Conservation (phyloP, 2,113 vertebrate species). For the Rhipidura dahli region DNA sequence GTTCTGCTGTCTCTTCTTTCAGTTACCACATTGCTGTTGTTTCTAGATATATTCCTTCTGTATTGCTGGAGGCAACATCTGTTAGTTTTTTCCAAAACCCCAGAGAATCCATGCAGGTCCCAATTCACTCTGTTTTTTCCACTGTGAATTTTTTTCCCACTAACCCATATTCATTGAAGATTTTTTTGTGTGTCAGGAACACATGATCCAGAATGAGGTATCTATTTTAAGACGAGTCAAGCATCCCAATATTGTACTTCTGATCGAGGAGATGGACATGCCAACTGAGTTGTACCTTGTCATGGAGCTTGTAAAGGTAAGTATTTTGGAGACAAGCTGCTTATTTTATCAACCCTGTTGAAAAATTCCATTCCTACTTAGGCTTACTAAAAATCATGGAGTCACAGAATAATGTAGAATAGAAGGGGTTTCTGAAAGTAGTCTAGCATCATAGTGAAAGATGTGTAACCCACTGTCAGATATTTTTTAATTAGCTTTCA, state of each 20-base stretch:
- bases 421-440: background rate
- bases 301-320: constrained; percentile 98
- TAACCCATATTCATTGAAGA: background rate
- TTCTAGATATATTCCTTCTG: background rate
- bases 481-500: background rate
- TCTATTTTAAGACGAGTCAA: constrained; percentile 95
- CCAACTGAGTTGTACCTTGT: constrained; percentile 91
- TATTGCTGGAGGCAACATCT: background rate
- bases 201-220: constrained; percentile 98
- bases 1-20: background rate
- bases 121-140: background rate
- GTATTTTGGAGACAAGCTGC: background rate
- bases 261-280: constrained; percentile 97
- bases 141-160: background rate
- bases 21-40: background rate
- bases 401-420: background rate
- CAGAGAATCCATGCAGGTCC: background rate
- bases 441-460: background rate
- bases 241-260: constrained; percentile 96
- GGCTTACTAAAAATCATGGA: background rate
- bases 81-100: background rate
- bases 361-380: background rate
- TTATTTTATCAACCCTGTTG: background rate
- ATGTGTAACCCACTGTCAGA: background rate
- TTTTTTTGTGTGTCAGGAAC: constrained; percentile 79